Evolutionary conservation across 30 jellyfish, hydroid and myxozoan genomes (phyloP), one percentile per base, ranked within the genome.

Genomic region (Aurelia aurita complex sp. Pacific): DNA sequence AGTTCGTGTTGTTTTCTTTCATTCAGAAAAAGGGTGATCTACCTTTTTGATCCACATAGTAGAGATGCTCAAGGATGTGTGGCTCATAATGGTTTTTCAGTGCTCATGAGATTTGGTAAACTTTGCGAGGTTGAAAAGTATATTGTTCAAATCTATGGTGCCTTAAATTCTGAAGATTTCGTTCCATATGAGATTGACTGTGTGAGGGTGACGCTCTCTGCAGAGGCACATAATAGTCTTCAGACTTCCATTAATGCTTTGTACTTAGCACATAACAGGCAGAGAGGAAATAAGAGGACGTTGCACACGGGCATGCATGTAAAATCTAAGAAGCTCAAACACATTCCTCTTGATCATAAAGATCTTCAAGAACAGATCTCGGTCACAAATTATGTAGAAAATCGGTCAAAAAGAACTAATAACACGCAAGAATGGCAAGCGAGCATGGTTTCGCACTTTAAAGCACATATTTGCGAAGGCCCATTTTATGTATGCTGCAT

Each of bases 401-500:
- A 4, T 59, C 68, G 1, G 68, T 15, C 68, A 4, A 59, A 59
- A 15, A 59, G 7, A 59, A 4, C 0, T 2, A 3, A 4, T 59
- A 3, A 3, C 9, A 12, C 7, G 10, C 6, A 59, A 13, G 10
- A 3, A 59, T 2, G 10, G 10, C 6, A 59, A 59, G 7, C 68
- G 5, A 59, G 33, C 15, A 17, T 5, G 69, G 42, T 4, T 50
- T 12, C 10, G 14, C 33, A 79, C 5, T 80, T 80, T 15, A 66
- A 80, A 33, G 23, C 16, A 16, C 38, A 18, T 5, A 63, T 79
- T 10, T 36, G 10, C 29, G 65, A 80, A 5, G 91, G 91, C 2
- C 85, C 91, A 9, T 70, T 9, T 51, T 82, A 40, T 55, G 46
- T 82, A 3, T 82, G 91, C 54, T 77, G 68, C 32, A 69, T 70